Conservation (phyloP, 2,113 vertebrate genomes). For the Andinoacara biseriatus region DNA sequence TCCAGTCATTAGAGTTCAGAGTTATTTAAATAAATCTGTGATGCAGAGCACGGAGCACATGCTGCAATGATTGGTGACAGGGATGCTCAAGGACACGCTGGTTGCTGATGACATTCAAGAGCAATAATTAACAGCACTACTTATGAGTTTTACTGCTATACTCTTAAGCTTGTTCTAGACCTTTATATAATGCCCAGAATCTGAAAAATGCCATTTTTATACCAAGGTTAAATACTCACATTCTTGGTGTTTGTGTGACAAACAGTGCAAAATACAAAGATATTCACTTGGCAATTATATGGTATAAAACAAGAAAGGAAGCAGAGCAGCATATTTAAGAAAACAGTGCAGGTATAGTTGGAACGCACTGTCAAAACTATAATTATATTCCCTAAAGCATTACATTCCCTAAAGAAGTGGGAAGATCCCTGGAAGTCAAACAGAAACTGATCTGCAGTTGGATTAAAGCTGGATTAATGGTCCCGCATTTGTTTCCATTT, state of each 20-base stretch:
- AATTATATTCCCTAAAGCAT: not conserved
- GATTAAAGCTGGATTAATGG: not conserved
- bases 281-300: not conserved
- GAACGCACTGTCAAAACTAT: no score
- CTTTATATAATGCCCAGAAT: not conserved
- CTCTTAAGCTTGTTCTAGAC: not conserved
- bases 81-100: not conserved
- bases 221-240: not conserved
- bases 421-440: not conserved
- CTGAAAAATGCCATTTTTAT: no score
- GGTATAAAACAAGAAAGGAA: not conserved
- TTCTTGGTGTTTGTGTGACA: not conserved
- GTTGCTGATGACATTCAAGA: not conserved
- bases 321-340: not conserved
- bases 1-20: not conserved
- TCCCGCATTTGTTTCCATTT: not conserved
- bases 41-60: not conserved
- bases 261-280: not conserved
- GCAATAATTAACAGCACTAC: not conserved
- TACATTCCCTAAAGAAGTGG: not conserved
- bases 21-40: not conserved
- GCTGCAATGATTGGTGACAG: conserved; percentile 1
- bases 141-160: not conserved
- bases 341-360: not conserved
- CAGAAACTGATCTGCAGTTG: conserved; percentile 2